phyloP scores from a whole-genome alignment of 2,797 vertebrate species.

The Sandelia bainsii region DNA sequence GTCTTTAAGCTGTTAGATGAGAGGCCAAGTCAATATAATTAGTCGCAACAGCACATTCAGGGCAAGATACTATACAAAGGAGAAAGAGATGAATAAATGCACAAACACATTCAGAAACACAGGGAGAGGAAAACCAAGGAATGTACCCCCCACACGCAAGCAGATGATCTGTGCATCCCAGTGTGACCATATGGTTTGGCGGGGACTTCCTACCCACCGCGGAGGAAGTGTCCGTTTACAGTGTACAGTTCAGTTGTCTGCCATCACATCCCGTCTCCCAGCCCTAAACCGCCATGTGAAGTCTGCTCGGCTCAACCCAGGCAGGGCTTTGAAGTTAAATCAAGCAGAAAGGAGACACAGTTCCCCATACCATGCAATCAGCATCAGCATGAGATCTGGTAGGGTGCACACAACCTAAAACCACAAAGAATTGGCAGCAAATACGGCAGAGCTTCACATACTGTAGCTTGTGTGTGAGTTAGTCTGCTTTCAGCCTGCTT shows the following conservation, averaged over 20 bases:
- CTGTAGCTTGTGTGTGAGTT: conserved; percentile 4
- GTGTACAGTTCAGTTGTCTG: conserved; percentile 69
- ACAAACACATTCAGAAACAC: conserved; percentile 44
- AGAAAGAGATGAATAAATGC: conserved; percentile 42
- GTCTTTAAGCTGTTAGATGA: conserved; percentile 56
- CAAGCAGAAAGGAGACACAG: conserved; percentile 72
- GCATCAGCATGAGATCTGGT: conserved; percentile 56
- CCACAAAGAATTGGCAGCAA: conserved; percentile 28
- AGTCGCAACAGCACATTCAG: conserved; percentile 65
- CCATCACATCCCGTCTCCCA: conserved; percentile 73
- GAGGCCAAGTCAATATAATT: conserved; percentile 72
- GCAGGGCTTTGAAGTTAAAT: conserved; percentile 73
- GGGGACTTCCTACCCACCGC: conserved; percentile 72
- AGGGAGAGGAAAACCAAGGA: conserved; percentile 40
- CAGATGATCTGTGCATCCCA: conserved; percentile 59
- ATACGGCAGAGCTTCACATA: conserved; percentile 26
- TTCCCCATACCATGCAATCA: conserved; percentile 64
- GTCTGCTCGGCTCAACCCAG: conserved; percentile 48
- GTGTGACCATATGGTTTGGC: conserved; percentile 77
- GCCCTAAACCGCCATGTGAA: conserved; percentile 60
- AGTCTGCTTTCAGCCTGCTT: conserved; percentile 1
- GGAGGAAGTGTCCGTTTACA: conserved; percentile 81
- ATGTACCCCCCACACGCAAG: conserved; percentile 36
- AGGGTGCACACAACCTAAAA: conserved; percentile 33
- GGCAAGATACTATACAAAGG: conserved; percentile 26